These are phyloP conservation scores for Leucosticte australis DNA, from an alignment of 2,113 vertebrate genomes.

Conservation along the genomic window DNA sequence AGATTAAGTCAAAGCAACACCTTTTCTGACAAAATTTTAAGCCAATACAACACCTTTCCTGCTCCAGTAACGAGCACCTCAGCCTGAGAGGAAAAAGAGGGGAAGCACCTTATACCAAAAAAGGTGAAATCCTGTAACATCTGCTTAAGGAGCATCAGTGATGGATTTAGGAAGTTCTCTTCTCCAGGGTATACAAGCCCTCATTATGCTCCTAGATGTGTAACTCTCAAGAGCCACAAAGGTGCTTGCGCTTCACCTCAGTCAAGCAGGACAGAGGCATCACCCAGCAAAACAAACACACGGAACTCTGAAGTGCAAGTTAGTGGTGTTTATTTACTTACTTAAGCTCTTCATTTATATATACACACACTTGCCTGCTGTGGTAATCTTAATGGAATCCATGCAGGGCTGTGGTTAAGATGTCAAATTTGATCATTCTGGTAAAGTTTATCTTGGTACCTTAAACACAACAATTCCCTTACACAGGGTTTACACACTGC, in stretches of 20 bases:
- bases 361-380: neutral
- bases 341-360: neutral
- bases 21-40: neutral
- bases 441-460: neutral
- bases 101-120: neutral
- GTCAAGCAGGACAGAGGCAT: neutral
- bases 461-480: neutral
- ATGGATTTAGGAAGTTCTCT: neutral
- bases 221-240: neutral
- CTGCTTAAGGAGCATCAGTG: neutral
- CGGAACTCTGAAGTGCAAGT: neutral
- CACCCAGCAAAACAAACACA: neutral
- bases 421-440: neutral
- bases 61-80: neutral
- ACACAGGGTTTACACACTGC: neutral
- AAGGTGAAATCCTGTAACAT: neutral
- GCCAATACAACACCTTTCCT: neutral
- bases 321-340: neutral
- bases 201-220: rapidly evolving
- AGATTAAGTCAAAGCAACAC: neutral
- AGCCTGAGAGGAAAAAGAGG: neutral
- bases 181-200: neutral
- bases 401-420: neutral
- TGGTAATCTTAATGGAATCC: neutral
- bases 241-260: neutral